These are phyloP conservation scores for Diuraphis noxia DNA, from an alignment of 1,140 invertebrate species.

Conservation along the genomic window DNA sequence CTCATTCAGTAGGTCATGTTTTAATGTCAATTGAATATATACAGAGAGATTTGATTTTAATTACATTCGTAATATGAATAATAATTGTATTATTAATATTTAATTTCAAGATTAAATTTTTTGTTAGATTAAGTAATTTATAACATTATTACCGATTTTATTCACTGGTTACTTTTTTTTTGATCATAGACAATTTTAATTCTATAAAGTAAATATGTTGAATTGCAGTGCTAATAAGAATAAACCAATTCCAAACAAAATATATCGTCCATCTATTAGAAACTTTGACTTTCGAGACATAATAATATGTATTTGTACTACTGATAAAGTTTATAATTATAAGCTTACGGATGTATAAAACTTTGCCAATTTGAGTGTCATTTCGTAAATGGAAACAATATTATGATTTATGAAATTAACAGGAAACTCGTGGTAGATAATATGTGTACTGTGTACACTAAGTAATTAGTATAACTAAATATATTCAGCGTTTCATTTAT, in stretches of 20 bases:
- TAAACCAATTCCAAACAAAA: background rate
- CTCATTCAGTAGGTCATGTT: no score
- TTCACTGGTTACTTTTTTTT: background rate
- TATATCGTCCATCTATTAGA: slow-evolving; percentile 4
- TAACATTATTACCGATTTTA: background rate
- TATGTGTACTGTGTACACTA: background rate
- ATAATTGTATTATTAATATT: background rate
- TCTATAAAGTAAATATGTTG: background rate
- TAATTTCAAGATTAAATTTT: background rate
- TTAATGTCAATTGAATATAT: no score
- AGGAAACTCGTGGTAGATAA: slow-evolving; percentile 30
- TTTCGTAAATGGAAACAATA: slow-evolving; percentile 11
- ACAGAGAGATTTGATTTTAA: no score
- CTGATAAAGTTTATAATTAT: slow-evolving; percentile 46
- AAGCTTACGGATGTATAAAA: slow-evolving; percentile 35
- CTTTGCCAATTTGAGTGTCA: slow-evolving; percentile 33
- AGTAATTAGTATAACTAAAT: slow-evolving; percentile 25
- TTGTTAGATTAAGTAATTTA: background rate
- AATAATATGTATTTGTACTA: slow-evolving; percentile 7
- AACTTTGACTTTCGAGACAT: background rate
- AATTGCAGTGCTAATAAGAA: background rate
- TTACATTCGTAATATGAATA: no score
- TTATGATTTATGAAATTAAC: slow-evolving; percentile 39
- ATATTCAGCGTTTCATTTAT: background rate
- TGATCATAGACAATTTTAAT: background rate